Evolutionary conservation across 2,113 vertebrate genomes (phyloP), one percentile per base, ranked within the genome.

Genomic region (Thryonomys swinderianus): DNA sequence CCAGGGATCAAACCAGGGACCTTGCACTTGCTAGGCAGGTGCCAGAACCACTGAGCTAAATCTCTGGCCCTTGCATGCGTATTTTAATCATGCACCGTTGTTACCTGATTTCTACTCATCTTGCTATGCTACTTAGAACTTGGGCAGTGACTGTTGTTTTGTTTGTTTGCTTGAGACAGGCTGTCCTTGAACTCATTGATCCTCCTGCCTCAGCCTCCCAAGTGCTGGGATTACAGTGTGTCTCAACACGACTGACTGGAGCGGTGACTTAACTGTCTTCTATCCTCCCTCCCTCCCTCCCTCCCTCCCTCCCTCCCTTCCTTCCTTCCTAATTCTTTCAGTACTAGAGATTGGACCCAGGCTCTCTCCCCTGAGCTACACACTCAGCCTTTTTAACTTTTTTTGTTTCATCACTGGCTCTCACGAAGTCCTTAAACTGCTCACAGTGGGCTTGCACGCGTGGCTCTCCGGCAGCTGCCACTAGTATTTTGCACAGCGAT

Each of bases 391-490:
- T n/a, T 51, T 20, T 5, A 4, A 78, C 8, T 51, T 78, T 78
- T 51, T 76, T 51, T 78, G 3, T 76, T 48, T 32, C 27, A 48
- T 32, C 42, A 32, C 27, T 17, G 42, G 73, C 2, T 30, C 42
- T 48, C 42, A 17, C 13, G 13, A 30, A 48, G 23, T 27, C 7
- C 7, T 74, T 45, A 34, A 51, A 4, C 51, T 32, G 30, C 17
- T 16, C 30, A 1, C 23, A 16, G 10, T 4, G 45, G 45, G 30
- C 8, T 78, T 3, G 13, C 20, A 78, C 48, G 12, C 18, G 7
- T 0, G 3, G 34, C 20, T 48, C 45, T 14, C 30, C 3, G 30
- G 74, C 30, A 8, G 1, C 1, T 17, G 14, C 32, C 30, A 5
- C 4, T 51, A 34, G 48, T 10, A 48, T 9, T 45, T 73, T 27